Evolutionary conservation across 2,888 invertebrate species (phyloP), one percentile per base, ranked within the genome.

Genomic region (Pimpla rufipes): DNA sequence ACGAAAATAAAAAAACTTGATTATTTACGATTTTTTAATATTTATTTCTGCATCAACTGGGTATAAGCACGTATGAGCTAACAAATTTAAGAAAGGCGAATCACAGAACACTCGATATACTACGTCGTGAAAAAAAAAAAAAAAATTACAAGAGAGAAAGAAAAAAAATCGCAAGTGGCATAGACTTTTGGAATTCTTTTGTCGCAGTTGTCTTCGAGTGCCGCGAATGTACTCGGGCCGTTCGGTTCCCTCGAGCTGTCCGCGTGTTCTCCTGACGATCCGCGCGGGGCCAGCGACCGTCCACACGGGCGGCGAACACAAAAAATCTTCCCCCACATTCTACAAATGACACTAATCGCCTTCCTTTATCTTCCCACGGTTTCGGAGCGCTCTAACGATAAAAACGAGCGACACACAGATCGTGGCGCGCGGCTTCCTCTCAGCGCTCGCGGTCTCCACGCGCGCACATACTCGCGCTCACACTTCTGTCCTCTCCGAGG

Each of bases 301-400:
- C 47, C 68, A 13, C 62, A 47, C 59, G 62, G 21, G 80, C 73
- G 76, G 75, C 37, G 57, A 18, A 68, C 84, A 91, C 91, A 92
- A 92, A 92, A 91, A 88, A 85, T 88, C 84, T 89, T 89, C 85
- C 85, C 88, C 89, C 74, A 76, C 91, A 91, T 93, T 93, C 93
- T 90, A 90, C 91, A 89, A 92, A 93, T 92, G 92, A 92, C 92
- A 92, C 92, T 92, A 92, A 93, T 93, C 92, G 92, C 90, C 92
- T 92, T 91, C 90, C 91, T 92, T 92, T 93, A 92, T 92, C 92
- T 93, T 93, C 92, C 93, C 93, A 93, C 93, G 92, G 92, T 93
- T 91, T 88, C 89, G 89, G 88, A 86, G 80, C 87, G 85, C 81
- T 59, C 71, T 73, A 68, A 71, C 82, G 87, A 87, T 89, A 92